Evolutionary conservation across 2,888 invertebrate species (phyloP).

Genomic region (Hartigia nigra): DNA sequence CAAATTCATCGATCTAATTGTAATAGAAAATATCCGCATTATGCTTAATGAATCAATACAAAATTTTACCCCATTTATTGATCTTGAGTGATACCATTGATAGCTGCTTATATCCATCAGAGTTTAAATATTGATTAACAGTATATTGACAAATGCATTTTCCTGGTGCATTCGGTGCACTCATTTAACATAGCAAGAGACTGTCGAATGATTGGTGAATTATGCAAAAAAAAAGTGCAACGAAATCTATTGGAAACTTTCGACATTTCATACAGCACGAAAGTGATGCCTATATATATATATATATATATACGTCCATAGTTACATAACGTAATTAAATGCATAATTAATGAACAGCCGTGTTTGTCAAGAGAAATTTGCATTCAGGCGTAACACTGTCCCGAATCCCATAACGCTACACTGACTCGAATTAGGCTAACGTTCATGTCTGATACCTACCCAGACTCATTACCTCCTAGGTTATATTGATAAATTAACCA

Average conservation of each 20-base stretch:
- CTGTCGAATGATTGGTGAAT: background rate
- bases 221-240: background rate
- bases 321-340: constrained; percentile 15
- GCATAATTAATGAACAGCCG: constrained; percentile 18
- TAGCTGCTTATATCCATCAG: background rate
- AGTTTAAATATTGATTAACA: background rate
- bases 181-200: background rate
- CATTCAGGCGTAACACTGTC: background rate
- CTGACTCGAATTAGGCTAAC: background rate
- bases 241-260: background rate
- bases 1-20: background rate
- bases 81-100: background rate
- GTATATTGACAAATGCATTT: background rate
- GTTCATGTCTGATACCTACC: background rate
- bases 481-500: background rate
- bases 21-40: background rate
- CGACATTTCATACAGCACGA: background rate
- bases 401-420: background rate
- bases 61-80: background rate
- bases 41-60: background rate
- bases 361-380: constrained; percentile 11
- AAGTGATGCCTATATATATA: background rate
- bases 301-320: background rate
- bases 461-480: background rate
- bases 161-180: background rate